phyloP scores from a whole-genome alignment of 1,140 invertebrate species.

The Acromyrmex heyeri region DNA sequence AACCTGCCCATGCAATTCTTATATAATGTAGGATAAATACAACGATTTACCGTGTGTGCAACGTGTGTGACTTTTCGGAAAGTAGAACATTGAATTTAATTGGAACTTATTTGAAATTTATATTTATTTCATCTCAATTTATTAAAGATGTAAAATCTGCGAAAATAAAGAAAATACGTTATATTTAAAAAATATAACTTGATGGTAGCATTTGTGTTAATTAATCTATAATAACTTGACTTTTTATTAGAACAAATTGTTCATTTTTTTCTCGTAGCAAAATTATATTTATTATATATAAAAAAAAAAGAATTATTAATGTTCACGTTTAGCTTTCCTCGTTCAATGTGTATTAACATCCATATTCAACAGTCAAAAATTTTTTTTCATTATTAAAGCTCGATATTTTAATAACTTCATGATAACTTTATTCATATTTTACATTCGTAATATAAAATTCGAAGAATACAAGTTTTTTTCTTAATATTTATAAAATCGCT shows the following conservation, averaged over 20 bases:
- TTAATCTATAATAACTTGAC: background rate
- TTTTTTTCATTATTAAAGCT: background rate
- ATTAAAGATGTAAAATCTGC: constrained; percentile 14
- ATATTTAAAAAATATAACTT: background rate
- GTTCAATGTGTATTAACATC: background rate
- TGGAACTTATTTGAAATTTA: background rate
- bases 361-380: background rate
- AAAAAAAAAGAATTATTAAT: background rate
- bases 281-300: background rate
- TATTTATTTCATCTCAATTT: background rate
- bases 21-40: background rate
- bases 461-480: background rate
- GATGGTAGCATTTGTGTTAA: background rate
- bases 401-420: background rate
- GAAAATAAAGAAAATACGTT: background rate
- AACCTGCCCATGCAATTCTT: background rate
- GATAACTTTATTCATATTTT: background rate
- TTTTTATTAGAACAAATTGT: background rate
- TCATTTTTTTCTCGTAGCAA: background rate
- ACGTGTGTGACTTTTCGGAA: constrained; percentile 16
- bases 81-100: constrained; percentile 3
- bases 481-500: constrained; percentile 24
- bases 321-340: background rate
- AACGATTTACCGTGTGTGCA: constrained; percentile 6
- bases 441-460: constrained; percentile 12